These are phyloP conservation scores for Troilus luridus DNA, from an alignment of 2,888 invertebrate genomes.

Conservation along the genomic window DNA sequence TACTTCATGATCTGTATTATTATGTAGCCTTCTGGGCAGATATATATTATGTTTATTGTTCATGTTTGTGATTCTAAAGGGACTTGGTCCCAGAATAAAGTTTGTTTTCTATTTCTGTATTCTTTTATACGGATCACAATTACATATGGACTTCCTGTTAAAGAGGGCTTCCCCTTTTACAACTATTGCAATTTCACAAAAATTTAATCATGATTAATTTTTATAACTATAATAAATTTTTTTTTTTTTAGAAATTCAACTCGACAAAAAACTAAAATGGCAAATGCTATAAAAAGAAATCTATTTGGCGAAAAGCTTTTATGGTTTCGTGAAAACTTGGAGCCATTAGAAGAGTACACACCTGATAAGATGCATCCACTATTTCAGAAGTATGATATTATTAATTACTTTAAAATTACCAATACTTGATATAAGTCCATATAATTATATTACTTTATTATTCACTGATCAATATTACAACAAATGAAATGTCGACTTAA, in stretches of 20 bases:
- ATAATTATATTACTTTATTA: no score
- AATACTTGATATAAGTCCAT: no score
- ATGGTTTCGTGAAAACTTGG: conserved; percentile 82
- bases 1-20: no score
- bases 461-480: no score
- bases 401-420: conserved; percentile 35
- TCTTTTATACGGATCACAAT: neutral
- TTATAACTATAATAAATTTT: neutral
- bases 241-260: conserved; percentile 71
- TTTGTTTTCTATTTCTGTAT: no score
- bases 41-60: no score
- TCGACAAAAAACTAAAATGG: conserved; percentile 76
- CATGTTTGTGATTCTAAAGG: no score
- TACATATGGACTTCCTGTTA: neutral
- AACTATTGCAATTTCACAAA: neutral
- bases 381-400: conserved; percentile 72
- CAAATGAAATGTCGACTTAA: no score
- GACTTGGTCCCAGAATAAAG: no score
- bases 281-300: conserved; percentile 80
- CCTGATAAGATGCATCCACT: conserved; percentile 75
- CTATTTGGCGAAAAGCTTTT: conserved; percentile 81
- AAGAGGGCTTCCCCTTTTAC: neutral
- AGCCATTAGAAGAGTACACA: conserved; percentile 73
- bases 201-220: no score
- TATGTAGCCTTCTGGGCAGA: no score